Base-by-base conservation (phyloP, 2,888 invertebrate species). In the Monochamus alternatus region DNA sequence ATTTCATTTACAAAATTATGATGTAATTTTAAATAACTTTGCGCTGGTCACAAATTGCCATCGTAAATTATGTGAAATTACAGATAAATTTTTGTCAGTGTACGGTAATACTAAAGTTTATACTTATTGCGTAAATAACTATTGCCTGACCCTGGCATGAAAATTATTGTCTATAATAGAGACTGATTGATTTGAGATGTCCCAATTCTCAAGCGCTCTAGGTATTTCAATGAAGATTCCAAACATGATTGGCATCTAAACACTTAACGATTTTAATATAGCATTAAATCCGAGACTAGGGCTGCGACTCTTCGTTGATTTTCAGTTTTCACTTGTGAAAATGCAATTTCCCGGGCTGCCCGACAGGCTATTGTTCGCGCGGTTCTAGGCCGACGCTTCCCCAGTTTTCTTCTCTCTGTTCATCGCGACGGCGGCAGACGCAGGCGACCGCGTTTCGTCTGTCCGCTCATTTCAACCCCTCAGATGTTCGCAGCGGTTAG, bases 261-360 rank as follows among this genome's bases (percentile, higher is more conserved):
- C 38, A 38, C 38, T 52, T 52, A 52, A 38, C 63, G 9, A 63
- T 32, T 63, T 30, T 38, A 63, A 38, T 52, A 63, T 12, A 38
- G 14, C 30, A 63, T 38, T 38, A 38, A 14, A 51, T 30, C 65
- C 30, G n/a, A 60, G 60, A 14, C n/a, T 43, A 7, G 60, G 59
- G 9, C 30, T 47, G 47, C 12, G 51, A 30, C 30, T 59, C 60
- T 55, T 60, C 74, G 75, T 83, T 58, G 75, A 73, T 75, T 77
- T 81, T 75, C 70, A 70, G 75, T 81, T 81, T 82, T 81, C 59
- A 68, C 81, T 75, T 80, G 83, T 73, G 80, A 80, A 84, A 83
- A 85, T 83, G 78, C 82, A 76, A 82, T 84, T 84, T 85, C 83
- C 85, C 85, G 84, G 85, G 84, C 78, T 81, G 79, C 80, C 78